Evolutionary conservation across 2,113 vertebrate genomes (phyloP), one percentile per base, ranked within the genome.

Genomic region (Anarhynchus alexandrinus): DNA sequence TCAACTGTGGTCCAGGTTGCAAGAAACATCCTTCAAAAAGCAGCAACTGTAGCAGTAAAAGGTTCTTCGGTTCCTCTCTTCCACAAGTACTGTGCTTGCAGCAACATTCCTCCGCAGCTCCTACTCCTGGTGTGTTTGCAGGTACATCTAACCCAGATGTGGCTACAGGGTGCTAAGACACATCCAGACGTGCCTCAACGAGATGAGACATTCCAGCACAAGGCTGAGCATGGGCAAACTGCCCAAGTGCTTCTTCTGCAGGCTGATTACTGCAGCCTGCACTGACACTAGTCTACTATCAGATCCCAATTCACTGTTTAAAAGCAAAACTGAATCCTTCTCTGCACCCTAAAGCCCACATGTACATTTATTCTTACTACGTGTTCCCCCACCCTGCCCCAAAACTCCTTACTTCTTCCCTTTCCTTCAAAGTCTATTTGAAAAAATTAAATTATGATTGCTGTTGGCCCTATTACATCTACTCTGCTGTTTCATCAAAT

Each of bases 311-410:
- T 57, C 54, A 18, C 64, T 32, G 8, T n/a, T 62, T 21, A 38
- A 73, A 18, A 66, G 51, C 19, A 19, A 66, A 77, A 16, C 20
- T 3, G 51, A 59, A 42, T 51, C 67, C 23, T 92, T 12, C 86
- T 45, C 47, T 58, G 67, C n/a, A 23, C 47, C 42, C 69, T 23
- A 12, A 29, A 64, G 59, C 69, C n/a, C 13, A 32, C 34, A 30
- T 3, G 34, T 12, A 23, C 3, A 3, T 52, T 43, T 69, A 59
- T 26, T 32, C 43, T n/a, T 36, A 30, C 3, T 11, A 1, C 0
- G 0, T 52, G 42, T 52, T 61, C 40, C 72, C n/a, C 66, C 5
- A 36, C 5, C 2, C 14, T 21, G 10, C 5, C 15, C 62, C 30
- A 5, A 83, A 17, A 76, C 22, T 32, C 42, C 26, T 51, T 54